Percentiles rank a stretch among this genome's conserved stretches.
Evolutionary conservation across 1,140 invertebrate genomes (phyloP).

Genomic region (Tetraneura akinire): DNA sequence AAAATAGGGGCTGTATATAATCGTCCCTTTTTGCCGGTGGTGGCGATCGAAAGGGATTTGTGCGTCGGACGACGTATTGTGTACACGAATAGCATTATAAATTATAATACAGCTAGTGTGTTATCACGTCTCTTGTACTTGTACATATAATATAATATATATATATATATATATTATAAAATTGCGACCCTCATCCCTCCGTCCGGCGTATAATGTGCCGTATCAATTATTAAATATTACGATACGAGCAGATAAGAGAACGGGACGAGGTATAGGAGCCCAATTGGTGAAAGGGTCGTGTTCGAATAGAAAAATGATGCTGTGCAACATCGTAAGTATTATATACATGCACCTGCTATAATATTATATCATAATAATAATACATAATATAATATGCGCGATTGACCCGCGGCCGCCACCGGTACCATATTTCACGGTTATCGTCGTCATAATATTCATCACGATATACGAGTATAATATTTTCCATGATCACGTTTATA

Average conservation of each 20-base stretch:
- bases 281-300: neutral
- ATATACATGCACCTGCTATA: neutral
- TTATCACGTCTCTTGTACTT: too few species aligned
- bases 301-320: too few species aligned
- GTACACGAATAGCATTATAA: neutral
- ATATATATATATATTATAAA: neutral
- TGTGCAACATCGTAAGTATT: neutral
- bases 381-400: too few species aligned
- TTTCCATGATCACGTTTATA: neutral
- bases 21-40: too few species aligned
- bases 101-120: too few species aligned
- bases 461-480: too few species aligned
- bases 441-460: slow-evolving; percentile 16
- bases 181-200: too few species aligned
- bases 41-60: too few species aligned
- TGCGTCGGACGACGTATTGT: too few species aligned
- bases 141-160: neutral
- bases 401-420: neutral
- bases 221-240: slow-evolving; percentile 43
- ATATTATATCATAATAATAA: too few species aligned
- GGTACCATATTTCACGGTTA: slow-evolving; percentile 39
- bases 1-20: too few species aligned
- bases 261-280: too few species aligned
- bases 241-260: neutral
- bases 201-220: slow-evolving; percentile 12